These are phyloP conservation scores for Chrysoperla carnea DNA, from an alignment of 1,140 invertebrate genomes.

Conservation along the genomic window DNA sequence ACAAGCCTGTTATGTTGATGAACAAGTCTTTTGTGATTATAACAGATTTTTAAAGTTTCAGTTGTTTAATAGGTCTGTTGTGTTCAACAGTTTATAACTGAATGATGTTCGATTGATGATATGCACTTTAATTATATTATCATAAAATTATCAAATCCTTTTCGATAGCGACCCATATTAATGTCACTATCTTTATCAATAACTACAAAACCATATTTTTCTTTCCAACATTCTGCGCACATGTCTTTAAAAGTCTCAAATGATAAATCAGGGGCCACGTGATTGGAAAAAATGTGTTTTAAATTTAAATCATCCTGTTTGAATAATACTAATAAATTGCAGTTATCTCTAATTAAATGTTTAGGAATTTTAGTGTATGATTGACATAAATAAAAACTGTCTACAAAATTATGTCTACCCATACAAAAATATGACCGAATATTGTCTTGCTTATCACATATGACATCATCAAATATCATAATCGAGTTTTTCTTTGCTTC, in stretches of 20 bases:
- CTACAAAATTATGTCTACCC: constrained; percentile 14
- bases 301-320: constrained; percentile 21
- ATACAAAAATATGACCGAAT: constrained; percentile 17
- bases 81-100: not conserved
- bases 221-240: constrained; percentile 12
- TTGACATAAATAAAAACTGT: constrained; percentile 19
- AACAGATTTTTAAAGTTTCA: not conserved
- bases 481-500: constrained; percentile 14
- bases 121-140: constrained; percentile 1
- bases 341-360: constrained; percentile 20
- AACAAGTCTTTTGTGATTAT: not conserved
- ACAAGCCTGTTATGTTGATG: not conserved
- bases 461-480: constrained; percentile 20
- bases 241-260: constrained; percentile 15
- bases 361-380: constrained; percentile 20
- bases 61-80: not conserved
- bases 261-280: constrained; percentile 17
- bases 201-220: constrained; percentile 13
- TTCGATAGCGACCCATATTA: constrained; percentile 11
- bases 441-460: constrained; percentile 11
- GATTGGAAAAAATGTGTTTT: constrained; percentile 19
- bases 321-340: constrained; percentile 19
- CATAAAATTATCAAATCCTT: constrained; percentile 12
- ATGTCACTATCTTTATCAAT: constrained; percentile 15
- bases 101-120: not conserved